Evolutionary conservation across 2,113 vertebrate species (phyloP), one percentile per base, ranked within the genome.

Genomic region (Callocephalon fimbriatum): DNA sequence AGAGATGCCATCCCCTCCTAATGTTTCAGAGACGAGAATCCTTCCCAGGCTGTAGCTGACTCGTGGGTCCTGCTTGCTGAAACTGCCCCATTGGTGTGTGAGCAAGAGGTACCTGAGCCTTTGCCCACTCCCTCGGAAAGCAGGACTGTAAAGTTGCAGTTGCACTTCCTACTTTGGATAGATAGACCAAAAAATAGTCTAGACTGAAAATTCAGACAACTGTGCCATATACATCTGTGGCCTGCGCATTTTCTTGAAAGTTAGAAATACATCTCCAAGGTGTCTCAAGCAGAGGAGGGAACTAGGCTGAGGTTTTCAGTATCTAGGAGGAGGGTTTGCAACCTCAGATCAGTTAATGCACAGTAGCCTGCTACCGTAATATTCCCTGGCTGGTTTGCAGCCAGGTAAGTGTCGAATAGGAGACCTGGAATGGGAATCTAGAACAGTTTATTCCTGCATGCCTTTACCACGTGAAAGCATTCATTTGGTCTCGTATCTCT

Each of bases 31-130:
- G 15, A 40, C 29, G 5, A 66, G 58, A 73, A 35, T n/a, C 42
- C 44, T 93, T 76, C 37, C 23, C 45, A 31, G 21, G n/a, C 45
- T 80, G 16, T 25, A 35, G 44, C 21, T 4, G 5, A n/a, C 61
- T 73, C 32, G 72, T 48, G 29, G 5, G 32, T 76, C 15, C 45
- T 71, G n/a, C 37, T 37, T 20, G 3, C 17, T 53, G 50, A 45
- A 80, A 44, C 4, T 35, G 13, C 8, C 48, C 48, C 37, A 23
- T 9, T 1, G 2, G 15, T 0, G 0, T 2, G 0, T 32, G 18
- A 40, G 31, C 1, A 5, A 61, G 48, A 48, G 47, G 20, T 11
- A 31, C 6, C 14, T 76, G 45, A 63, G 38, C 2, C 40, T 72
- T 68, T 38, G 15, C 4, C 26, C 2, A 1, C 22, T 88, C 12